These are phyloP conservation scores for Campoletis raptor DNA, from an alignment of 2,888 invertebrate species.

Conservation along the genomic window DNA sequence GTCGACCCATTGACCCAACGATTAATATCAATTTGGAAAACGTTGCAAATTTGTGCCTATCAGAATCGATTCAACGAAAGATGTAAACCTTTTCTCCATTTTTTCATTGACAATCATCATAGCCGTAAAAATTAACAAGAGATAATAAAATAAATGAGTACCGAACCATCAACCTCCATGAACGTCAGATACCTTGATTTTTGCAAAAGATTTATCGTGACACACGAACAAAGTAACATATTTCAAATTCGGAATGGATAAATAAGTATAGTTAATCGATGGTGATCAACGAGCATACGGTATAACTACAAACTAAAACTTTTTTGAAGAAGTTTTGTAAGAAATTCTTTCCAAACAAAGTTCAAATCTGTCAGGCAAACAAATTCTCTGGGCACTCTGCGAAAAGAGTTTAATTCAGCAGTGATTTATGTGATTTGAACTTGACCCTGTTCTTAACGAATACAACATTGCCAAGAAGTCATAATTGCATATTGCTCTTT, in stretches of 20 bases:
- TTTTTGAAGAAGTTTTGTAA: neutral
- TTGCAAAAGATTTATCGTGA: neutral
- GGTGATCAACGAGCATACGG: neutral
- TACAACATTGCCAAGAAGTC: neutral
- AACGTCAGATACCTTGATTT: neutral
- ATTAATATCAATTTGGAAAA: neutral
- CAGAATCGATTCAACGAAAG: neutral
- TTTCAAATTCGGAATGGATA: neutral
- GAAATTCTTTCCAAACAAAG: neutral
- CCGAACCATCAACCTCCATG: neutral
- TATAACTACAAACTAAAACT: neutral
- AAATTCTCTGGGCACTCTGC: no score
- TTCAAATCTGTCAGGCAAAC: no score
- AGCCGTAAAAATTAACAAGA: neutral
- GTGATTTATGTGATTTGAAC: neutral
- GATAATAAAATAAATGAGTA: neutral
- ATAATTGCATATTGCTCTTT: constrained; percentile 1
- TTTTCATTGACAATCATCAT: neutral
- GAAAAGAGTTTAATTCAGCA: neutral
- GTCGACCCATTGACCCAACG: neutral
- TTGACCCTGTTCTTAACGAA: neutral
- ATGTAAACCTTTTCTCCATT: neutral
- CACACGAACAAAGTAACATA: neutral
- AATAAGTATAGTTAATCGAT: neutral
- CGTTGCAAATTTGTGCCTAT: neutral